Conservation (phyloP, 2,797 vertebrate genomes). For the Sternotherus odoratus region DNA sequence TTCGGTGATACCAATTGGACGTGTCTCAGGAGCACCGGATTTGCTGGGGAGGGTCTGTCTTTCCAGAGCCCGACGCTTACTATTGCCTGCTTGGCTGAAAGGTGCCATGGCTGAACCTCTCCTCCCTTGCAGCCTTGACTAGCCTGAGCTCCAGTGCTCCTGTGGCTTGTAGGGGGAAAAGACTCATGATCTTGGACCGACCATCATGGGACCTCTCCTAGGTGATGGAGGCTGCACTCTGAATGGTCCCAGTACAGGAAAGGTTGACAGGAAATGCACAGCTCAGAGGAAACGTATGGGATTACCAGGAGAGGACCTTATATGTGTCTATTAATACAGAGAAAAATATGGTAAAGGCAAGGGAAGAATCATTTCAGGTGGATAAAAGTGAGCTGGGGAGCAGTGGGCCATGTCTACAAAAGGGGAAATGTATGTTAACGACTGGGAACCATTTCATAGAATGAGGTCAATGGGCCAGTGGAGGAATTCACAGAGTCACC, state of each 20-base stretch:
- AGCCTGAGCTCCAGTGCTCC: background rate
- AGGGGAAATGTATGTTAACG: background rate
- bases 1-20: background rate
- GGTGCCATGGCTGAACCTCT: rapidly evolving
- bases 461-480: background rate
- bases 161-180: background rate
- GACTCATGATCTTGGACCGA: background rate
- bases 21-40: background rate
- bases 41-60: background rate
- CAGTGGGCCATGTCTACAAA: background rate
- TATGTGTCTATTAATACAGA: background rate
- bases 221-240: background rate
- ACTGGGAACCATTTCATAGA: background rate
- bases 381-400: background rate
- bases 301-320: background rate
- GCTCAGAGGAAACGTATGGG: background rate
- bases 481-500: no score
- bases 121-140: background rate
- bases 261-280: background rate
- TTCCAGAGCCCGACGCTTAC: background rate
- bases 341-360: background rate
- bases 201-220: background rate
- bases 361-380: background rate
- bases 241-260: background rate
- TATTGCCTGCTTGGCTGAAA: background rate